phyloP scores from a whole-genome alignment of 2,113 vertebrate genomes.

The Thomomys bottae region DNA sequence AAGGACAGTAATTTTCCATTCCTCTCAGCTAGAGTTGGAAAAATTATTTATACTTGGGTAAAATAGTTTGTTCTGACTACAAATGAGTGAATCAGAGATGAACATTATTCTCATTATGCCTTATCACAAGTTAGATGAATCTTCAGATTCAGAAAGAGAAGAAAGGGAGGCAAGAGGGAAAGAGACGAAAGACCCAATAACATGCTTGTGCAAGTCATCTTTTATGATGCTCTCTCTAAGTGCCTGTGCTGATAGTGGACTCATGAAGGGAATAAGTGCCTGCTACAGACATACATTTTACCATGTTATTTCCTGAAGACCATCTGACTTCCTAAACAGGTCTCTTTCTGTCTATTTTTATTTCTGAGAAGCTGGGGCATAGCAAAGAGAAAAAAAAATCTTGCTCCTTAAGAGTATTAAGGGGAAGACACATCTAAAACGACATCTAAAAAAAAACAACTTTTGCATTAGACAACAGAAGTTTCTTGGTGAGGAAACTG shows the following conservation, averaged over 20 bases:
- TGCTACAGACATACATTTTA: neutral
- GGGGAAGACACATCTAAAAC: neutral
- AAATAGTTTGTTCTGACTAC: neutral
- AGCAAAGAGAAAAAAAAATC: neutral
- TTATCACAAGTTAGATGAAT: neutral
- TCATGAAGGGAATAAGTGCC: neutral
- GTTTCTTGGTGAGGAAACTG: neutral
- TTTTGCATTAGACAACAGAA: rapidly evolving
- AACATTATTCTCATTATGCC: neutral
- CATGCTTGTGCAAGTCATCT: neutral
- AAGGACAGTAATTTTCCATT: slow-evolving; percentile 15
- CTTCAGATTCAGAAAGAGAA: neutral
- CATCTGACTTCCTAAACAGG: neutral
- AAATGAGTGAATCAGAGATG: neutral
- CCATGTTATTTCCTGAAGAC: too few relatives aligned
- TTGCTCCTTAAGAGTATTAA: neutral
- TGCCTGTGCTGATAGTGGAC: neutral
- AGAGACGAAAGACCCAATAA: neutral
- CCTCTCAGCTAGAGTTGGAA: neutral
- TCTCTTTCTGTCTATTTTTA: neutral
- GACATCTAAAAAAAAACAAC: neutral
- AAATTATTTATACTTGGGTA: slow-evolving; percentile 23
- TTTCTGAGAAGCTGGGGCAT: neutral
- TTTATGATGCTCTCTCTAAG: neutral
- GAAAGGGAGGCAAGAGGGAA: too few relatives aligned